A percentile compares a stretch with the other conserved stretches of the same genome.
Conservation (phyloP, 2,888 invertebrate species). For the Agonopterix alstromeriana region DNA sequence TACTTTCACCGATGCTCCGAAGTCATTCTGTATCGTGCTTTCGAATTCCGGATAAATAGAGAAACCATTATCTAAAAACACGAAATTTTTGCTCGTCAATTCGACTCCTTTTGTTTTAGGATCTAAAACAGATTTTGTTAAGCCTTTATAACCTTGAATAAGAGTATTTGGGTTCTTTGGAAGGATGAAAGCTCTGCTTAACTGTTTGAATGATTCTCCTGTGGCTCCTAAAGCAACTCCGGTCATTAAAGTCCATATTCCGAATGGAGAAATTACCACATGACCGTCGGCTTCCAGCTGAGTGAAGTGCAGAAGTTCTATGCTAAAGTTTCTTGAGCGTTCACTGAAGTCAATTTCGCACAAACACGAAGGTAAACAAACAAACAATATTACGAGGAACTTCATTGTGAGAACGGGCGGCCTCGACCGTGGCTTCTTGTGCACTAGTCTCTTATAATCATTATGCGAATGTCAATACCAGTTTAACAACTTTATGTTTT, state of each 20-base stretch:
- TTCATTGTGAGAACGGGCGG: slow-evolving; percentile 13
- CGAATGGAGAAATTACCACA: slow-evolving; percentile 66
- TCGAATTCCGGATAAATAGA: slow-evolving; percentile 37
- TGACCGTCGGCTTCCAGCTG: slow-evolving; percentile 52
- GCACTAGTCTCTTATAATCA: slow-evolving; percentile 31
- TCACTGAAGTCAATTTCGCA: slow-evolving; percentile 52
- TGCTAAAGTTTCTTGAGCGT: slow-evolving; percentile 59
- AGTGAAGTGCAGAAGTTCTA: slow-evolving; percentile 57
- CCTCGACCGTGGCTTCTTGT: slow-evolving; percentile 30
- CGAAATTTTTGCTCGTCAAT: slow-evolving; percentile 53
- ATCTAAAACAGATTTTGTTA: slow-evolving; percentile 42
- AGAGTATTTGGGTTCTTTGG: slow-evolving; percentile 37
- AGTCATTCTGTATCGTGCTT: slow-evolving; percentile 40
- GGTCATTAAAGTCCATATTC: slow-evolving; percentile 69
- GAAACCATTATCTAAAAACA: slow-evolving; percentile 58
- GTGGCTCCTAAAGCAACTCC: slow-evolving; percentile 58
- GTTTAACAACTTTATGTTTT: not conserved
- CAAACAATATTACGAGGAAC: slow-evolving; percentile 29
- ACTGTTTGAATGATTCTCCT: slow-evolving; percentile 45
- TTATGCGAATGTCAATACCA: not conserved
- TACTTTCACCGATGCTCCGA: slow-evolving; percentile 48
- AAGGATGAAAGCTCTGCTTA: slow-evolving; percentile 48
- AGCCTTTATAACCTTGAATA: slow-evolving; percentile 41
- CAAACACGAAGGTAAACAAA: slow-evolving; percentile 28
- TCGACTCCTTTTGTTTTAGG: slow-evolving; percentile 46